Base-by-base conservation (phyloP, 2,888 invertebrate species). In the Patella caerulea region DNA sequence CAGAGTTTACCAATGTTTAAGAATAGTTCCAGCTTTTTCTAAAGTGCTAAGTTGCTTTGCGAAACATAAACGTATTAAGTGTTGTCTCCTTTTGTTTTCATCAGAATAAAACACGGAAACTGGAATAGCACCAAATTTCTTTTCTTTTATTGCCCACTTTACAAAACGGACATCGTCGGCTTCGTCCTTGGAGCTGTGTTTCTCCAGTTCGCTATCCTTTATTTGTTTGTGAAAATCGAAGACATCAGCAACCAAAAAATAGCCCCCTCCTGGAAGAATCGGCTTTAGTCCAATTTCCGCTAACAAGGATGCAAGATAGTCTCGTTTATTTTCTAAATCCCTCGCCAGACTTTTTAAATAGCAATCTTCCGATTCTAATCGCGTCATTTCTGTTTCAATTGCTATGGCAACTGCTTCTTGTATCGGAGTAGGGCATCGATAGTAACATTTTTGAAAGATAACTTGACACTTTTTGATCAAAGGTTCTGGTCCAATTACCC, bases 211-310 rank as follows among this genome's bases (percentile, higher is more conserved):
- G 83, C 93, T 93, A 54, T 85, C 84, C 53, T 70, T 55, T 59
- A 70, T 29, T 59, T 17, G 59, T 59, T 52, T 69, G 19, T 55
- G 56, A 74, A 86, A 71, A 55, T 83, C 78, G 14, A 95, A 94
- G 95, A 96, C 97, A 92, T 99, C 97, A 2, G 98, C 98, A 55
- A 99, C 91, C 93, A 99, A 95, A 90, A 99, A 99, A 92, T 98
- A 99, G 0, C 99, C 98, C 5, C 97, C 98, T 86, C 98, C 96
- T 0, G 99, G 99, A 78, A 98, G 93, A 0, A 96, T 96, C 0
- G 98, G 97, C 59, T 94, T 94, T 94, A 98, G 96, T 0, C 97
- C 97, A 78, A 95, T 95, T n/a, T 96, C 95, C 2, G 79, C 90
- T 12, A 91, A 80, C 29, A 85, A 78, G 53, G 79, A 72, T 14